Evolutionary conservation across 2,888 invertebrate genomes (phyloP).

Genomic region (Timema podura): DNA sequence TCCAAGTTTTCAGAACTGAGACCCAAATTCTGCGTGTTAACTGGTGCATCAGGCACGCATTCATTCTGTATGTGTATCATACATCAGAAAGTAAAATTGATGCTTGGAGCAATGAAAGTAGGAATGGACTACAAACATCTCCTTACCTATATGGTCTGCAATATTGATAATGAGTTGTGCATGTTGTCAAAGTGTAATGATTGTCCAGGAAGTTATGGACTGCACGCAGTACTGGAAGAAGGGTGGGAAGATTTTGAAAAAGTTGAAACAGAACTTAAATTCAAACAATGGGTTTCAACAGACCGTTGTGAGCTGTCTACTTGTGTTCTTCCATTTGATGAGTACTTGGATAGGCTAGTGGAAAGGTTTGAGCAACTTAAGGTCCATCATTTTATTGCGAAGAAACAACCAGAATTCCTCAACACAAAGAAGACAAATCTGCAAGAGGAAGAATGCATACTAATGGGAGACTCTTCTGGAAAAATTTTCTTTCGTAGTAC

Average conservation of each 20-base stretch:
- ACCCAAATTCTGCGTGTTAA: constrained; percentile 12
- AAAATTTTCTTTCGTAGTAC: background rate
- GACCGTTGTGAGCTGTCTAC: too few relatives aligned
- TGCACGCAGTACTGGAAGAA: too few relatives aligned
- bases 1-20: constrained; percentile 8
- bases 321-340: constrained; percentile 13
- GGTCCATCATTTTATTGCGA: constrained; percentile 2
- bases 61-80: constrained; percentile 1
- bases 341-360: constrained; percentile 11
- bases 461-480: constrained; percentile 3
- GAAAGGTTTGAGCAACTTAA: constrained; percentile 8
- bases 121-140: constrained; percentile 11
- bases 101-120: constrained; percentile 10
- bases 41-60: constrained; percentile 4
- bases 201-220: background rate
- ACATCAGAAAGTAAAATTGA: constrained; percentile 8
- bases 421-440: constrained; percentile 8
- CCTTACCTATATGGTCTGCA: background rate
- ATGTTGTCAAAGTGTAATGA: too few relatives aligned
- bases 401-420: background rate
- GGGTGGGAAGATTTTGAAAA: too few relatives aligned
- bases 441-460: background rate
- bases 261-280: too few relatives aligned
- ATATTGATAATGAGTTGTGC: background rate
- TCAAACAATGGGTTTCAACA: too few relatives aligned